Base-by-base conservation (phyloP, 2,113 vertebrate species). In the Phocoena sinus region DNA sequence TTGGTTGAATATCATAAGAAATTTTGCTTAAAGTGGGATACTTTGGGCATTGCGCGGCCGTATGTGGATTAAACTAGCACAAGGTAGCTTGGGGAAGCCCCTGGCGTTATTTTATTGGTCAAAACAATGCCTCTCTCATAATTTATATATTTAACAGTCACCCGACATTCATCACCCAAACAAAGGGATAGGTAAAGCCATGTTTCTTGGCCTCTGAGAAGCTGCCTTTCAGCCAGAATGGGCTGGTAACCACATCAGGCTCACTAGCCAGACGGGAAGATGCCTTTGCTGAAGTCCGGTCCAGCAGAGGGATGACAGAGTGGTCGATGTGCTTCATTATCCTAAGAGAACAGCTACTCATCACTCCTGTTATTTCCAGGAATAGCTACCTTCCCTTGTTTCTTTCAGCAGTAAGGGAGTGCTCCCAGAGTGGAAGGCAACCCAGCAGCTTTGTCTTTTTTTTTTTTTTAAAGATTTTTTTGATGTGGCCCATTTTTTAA, bases 361-460 rank as follows among this genome's bases (percentile, higher is more conserved):
- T 77, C 77, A 5, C 25, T 84, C 63, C 73, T 70, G n/a, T 50
- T 88, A 12, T 63, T 96, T 85, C n/a, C 83, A 83, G 97, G 33
- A 94, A 79, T 44, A 93, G 60, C 9, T 6, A 18, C 50, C 60
- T 87, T 89, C 89, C 76, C 58, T 70, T 74, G 63, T 21, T 60
- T 50, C 87, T 67, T 58, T 83, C 77, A n/a, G 14, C 81, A 41
- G 33, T 56, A 74, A 95, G 88, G 0, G 85, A 14, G 38, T 1
- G 31, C 26, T 23, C 9, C 60, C 14, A 8, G 74, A 18, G 15
- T 13, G 20, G 76, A 62, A 47, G 26, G 68, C 2, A 2, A 63
- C 68, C 68, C 15, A 1, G 82, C 14, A 71, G 74, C 33, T 5
- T 3, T 31, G 62, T 58, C 20, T 6, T 58, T 53, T 53, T 50